These are phyloP conservation scores for Troides helena DNA, from an alignment of 2,888 invertebrate species.

Conservation along the genomic window DNA sequence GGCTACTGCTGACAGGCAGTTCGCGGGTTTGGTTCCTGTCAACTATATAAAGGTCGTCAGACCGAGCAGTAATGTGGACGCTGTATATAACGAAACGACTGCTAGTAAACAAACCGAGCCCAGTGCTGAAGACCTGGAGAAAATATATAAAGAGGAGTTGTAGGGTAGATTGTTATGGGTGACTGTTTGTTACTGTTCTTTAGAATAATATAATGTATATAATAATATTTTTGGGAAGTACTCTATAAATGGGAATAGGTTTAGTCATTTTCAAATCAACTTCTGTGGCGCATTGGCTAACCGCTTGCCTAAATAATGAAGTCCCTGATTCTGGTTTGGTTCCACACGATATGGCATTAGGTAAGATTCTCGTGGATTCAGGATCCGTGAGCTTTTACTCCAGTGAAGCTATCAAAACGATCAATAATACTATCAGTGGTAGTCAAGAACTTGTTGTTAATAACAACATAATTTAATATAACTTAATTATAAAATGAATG, in stretches of 20 bases:
- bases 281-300: too few relatives aligned
- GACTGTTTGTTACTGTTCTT: not conserved
- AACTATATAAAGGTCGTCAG: conserved; percentile 77
- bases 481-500: too few relatives aligned
- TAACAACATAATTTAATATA: too few relatives aligned
- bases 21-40: conserved; percentile 83
- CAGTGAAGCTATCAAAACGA: too few relatives aligned
- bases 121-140: conserved; percentile 41
- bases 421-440: too few relatives aligned
- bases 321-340: too few relatives aligned
- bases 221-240: not conserved
- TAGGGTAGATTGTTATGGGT: conserved; percentile 30
- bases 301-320: too few relatives aligned
- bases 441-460: too few relatives aligned
- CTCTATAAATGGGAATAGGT: not conserved
- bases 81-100: conserved; percentile 26
- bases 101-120: conserved; percentile 26
- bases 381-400: too few relatives aligned
- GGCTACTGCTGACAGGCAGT: conserved; percentile 79
- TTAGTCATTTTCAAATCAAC: not conserved
- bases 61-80: conserved; percentile 36
- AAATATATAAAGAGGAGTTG: conserved; percentile 44
- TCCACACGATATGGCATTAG: too few relatives aligned
- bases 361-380: too few relatives aligned
- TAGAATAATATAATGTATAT: not conserved